These are phyloP conservation scores for Mobula birostris DNA, from an alignment of 2,113 vertebrate species.

Conservation along the genomic window DNA sequence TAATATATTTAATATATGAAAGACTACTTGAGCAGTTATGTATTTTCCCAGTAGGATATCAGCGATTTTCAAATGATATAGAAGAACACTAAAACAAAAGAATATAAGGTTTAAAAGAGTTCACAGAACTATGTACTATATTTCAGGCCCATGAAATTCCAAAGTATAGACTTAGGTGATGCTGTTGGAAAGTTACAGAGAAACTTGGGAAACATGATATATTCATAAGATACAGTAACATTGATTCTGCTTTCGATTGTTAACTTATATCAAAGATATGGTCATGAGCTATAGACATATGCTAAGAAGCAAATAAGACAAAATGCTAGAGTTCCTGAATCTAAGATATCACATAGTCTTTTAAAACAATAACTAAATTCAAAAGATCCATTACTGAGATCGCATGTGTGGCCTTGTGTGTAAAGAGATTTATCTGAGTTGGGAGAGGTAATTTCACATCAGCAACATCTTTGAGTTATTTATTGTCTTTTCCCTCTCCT, in stretches of 20 bases:
- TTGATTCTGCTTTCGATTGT: background rate
- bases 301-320: no score
- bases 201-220: background rate
- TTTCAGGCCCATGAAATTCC: no score
- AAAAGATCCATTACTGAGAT: background rate
- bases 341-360: background rate
- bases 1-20: background rate
- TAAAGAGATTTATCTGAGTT: background rate
- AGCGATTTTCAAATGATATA: background rate
- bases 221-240: background rate
- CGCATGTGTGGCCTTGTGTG: background rate
- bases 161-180: background rate
- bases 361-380: background rate
- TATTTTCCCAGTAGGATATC: background rate
- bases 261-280: background rate
- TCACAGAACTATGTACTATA: no score
- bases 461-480: background rate
- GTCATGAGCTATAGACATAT: background rate
- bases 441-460: background rate
- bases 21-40: background rate
- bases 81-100: background rate
- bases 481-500: background rate
- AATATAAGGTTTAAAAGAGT: background rate
- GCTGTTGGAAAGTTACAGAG: background rate
- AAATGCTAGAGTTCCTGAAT: no score